Percentiles rank a stretch among this genome's conserved stretches.
phyloP scores from a whole-genome alignment of 2,888 invertebrate genomes.

The Acronicta leporina region DNA sequence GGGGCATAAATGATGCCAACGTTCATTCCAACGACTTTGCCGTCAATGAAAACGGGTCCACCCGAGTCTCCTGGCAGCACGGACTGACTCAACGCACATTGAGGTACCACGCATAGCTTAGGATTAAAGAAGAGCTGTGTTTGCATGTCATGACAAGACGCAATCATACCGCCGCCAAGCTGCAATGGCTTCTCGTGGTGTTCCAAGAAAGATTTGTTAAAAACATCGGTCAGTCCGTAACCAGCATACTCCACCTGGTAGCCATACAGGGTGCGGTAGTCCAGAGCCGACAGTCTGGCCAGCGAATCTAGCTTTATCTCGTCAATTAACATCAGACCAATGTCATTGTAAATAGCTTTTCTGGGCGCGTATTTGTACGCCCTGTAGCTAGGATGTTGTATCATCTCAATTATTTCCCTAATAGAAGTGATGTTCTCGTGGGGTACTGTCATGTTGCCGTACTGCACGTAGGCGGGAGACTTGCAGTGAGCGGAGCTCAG shows the following conservation, averaged over 20 bases:
- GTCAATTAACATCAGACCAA: neutral
- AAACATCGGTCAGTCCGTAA: neutral
- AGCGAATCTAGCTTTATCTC: neutral
- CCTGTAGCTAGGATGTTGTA: neutral
- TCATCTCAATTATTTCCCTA: neutral
- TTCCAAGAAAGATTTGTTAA: neutral
- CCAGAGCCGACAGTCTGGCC: neutral
- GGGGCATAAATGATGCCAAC: neutral
- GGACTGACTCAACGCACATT: neutral
- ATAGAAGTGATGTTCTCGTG: neutral
- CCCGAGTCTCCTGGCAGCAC: slow-evolving; percentile 1
- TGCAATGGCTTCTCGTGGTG: neutral
- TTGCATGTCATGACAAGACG: neutral
- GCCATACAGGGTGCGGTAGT: neutral
- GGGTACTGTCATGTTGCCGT: neutral
- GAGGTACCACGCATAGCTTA: neutral
- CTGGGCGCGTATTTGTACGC: neutral
- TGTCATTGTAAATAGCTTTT: neutral
- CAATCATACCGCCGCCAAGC: neutral
- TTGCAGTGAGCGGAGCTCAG: neutral
- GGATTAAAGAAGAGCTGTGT: neutral
- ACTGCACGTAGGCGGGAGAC: neutral
- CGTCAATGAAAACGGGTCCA: neutral
- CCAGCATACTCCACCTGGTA: neutral
- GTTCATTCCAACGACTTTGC: neutral